Evolutionary conservation across 2,888 invertebrate species (phyloP).

Genomic region (Epistrophe eligans): DNA sequence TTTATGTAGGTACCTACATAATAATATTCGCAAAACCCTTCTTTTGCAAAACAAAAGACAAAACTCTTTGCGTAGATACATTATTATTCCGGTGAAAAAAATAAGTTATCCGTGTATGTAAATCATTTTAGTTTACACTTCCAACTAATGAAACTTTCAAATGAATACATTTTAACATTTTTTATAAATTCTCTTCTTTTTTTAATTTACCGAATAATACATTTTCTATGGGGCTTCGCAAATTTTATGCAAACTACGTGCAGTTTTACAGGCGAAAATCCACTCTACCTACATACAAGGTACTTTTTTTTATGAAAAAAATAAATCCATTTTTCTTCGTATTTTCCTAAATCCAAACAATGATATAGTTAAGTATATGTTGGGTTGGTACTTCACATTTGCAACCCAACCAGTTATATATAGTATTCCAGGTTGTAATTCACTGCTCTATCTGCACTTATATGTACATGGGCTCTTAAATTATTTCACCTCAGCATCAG

Average conservation of each 20-base stretch:
- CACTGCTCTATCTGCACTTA: constrained; percentile 30
- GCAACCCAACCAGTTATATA: background rate
- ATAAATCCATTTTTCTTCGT: background rate
- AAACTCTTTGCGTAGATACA: background rate
- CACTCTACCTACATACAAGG: too few relatives aligned
- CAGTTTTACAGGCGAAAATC: background rate
- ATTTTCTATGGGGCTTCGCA: background rate
- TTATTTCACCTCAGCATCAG: constrained; percentile 30
- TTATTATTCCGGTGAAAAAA: background rate
- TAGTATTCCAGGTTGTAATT: constrained; percentile 16
- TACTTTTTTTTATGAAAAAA: too few relatives aligned
- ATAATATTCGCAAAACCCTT: too few relatives aligned
- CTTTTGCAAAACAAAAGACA: background rate
- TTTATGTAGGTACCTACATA: too few relatives aligned
- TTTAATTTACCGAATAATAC: background rate
- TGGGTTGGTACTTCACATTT: background rate
- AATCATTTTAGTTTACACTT: constrained; percentile 15
- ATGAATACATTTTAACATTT: constrained; percentile 10
- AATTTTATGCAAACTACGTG: constrained; percentile 1
- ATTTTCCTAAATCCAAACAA: constrained; percentile 3
- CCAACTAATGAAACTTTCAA: constrained; percentile 1
- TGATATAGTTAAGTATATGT: background rate
- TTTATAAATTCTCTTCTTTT: background rate
- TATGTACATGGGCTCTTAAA: constrained; percentile 2
- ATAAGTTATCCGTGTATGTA: background rate